Evolutionary conservation across 2,113 vertebrate species (phyloP).

Genomic region (Cygnus buccinator): DNA sequence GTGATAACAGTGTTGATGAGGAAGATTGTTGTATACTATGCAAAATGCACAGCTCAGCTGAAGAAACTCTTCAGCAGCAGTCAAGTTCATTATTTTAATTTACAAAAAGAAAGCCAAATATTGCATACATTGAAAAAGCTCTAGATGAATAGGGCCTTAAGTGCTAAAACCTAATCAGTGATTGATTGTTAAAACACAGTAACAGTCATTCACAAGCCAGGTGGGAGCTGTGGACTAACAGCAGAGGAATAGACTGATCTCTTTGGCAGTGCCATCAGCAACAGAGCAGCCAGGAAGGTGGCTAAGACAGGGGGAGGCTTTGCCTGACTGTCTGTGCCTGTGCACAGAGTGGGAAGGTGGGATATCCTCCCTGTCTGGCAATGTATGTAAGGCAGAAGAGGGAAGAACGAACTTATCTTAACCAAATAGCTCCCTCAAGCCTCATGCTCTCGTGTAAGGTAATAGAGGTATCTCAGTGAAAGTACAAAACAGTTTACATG

Average conservation of each 20-base stretch:
- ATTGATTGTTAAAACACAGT: not conserved
- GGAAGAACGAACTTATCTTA: not conserved
- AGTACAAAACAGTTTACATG: not conserved
- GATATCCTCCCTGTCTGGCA: not conserved
- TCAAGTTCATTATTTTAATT: constrained; percentile 4
- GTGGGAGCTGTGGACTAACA: not conserved
- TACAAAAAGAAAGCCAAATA: not conserved
- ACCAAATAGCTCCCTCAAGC: not conserved
- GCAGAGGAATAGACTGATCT: not conserved
- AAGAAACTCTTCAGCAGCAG: constrained; percentile 17
- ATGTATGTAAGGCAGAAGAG: not conserved
- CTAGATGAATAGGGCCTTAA: not conserved
- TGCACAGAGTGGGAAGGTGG: not conserved
- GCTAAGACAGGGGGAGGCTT: not conserved
- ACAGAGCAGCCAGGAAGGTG: not conserved
- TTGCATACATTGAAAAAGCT: not conserved
- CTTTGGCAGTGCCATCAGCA: not conserved
- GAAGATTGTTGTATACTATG: not conserved
- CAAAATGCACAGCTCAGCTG: constrained; percentile 20
- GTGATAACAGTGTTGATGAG: not conserved
- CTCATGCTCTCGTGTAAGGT: not conserved
- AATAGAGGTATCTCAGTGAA: not conserved
- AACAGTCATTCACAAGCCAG: not conserved
- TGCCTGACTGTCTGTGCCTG: not conserved
- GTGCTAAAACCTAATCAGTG: not conserved